Evolutionary conservation across 2,797 vertebrate genomes (phyloP).

Genomic region (Iguana delicatissima): DNA sequence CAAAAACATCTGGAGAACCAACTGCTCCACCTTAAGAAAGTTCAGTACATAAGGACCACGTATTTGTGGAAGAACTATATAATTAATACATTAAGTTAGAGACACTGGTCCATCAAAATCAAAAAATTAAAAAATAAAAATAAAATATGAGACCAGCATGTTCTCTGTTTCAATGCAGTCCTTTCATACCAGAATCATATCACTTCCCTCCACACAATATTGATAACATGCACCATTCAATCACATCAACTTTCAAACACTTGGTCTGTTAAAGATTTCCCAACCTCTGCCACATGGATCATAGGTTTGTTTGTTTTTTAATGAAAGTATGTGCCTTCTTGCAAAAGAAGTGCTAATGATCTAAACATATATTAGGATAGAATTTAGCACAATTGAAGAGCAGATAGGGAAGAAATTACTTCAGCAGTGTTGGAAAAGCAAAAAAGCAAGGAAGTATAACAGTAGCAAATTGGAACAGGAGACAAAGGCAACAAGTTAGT

Average conservation of each 20-base stretch:
- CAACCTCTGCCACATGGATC: neutral
- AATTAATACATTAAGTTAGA: conserved; percentile 36
- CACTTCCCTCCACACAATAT: neutral
- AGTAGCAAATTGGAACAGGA: conserved; percentile 10
- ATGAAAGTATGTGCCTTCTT: neutral
- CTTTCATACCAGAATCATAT: neutral
- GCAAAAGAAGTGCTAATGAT: neutral
- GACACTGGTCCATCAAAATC: neutral
- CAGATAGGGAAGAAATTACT: neutral
- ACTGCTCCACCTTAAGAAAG: neutral
- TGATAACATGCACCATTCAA: neutral
- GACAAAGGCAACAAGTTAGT: neutral
- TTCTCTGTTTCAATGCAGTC: neutral
- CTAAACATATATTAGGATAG: neutral
- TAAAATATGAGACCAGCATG: neutral
- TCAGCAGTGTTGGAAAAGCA: neutral
- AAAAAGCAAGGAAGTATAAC: neutral
- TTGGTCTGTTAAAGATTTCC: neutral
- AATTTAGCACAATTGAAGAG: neutral
- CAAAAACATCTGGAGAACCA: too few species aligned
- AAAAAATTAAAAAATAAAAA: too few species aligned
- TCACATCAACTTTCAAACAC: neutral
- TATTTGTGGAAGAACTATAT: neutral
- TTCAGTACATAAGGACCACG: conserved; percentile 29
- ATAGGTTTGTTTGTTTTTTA: neutral